Conservation (phyloP, 2,888 invertebrate species). For the Ischnus inquisitorius region DNA sequence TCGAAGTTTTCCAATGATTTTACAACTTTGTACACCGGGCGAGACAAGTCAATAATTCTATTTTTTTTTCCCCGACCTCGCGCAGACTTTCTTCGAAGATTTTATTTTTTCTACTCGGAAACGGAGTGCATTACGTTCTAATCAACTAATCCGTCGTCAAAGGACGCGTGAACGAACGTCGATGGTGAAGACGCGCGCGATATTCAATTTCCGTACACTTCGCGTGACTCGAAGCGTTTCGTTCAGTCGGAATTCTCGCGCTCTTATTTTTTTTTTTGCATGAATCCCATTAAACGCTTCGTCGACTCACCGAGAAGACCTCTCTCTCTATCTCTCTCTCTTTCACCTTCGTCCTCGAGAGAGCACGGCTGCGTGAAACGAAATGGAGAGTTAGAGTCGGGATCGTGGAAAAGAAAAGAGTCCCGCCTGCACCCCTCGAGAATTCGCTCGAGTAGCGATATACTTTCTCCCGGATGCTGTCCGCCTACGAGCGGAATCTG, state of each 20-base stretch:
- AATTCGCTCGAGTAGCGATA: slow-evolving; percentile 24
- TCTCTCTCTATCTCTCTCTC: slow-evolving; percentile 17
- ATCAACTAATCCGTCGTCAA: slow-evolving; percentile 35
- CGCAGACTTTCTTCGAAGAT: too few relatives aligned
- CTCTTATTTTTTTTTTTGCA: slow-evolving; percentile 56
- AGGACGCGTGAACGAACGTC: slow-evolving; percentile 34
- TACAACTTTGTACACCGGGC: neutral
- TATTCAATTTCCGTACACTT: slow-evolving; percentile 66
- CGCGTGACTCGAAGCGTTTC: slow-evolving; percentile 37
- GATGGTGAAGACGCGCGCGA: slow-evolving; percentile 52
- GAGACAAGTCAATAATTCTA: neutral
- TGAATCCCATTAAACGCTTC: slow-evolving; percentile 70
- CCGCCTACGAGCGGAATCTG: slow-evolving; percentile 9
- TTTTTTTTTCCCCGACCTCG: neutral
- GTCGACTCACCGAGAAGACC: slow-evolving; percentile 47
- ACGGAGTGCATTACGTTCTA: neutral
- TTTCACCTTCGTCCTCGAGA: neutral
- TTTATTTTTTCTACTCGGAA: slow-evolving; percentile 5
- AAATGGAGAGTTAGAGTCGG: neutral
- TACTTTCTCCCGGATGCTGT: slow-evolving; percentile 4
- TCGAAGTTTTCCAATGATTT: slow-evolving; percentile 10
- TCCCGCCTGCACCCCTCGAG: slow-evolving; percentile 19
- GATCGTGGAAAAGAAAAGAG: slow-evolving; percentile 32
- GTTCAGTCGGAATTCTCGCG: slow-evolving; percentile 50
- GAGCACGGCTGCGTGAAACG: slow-evolving; percentile 18